Conservation (phyloP, 1,140 invertebrate species). For the Bilobella aurantiaca region DNA sequence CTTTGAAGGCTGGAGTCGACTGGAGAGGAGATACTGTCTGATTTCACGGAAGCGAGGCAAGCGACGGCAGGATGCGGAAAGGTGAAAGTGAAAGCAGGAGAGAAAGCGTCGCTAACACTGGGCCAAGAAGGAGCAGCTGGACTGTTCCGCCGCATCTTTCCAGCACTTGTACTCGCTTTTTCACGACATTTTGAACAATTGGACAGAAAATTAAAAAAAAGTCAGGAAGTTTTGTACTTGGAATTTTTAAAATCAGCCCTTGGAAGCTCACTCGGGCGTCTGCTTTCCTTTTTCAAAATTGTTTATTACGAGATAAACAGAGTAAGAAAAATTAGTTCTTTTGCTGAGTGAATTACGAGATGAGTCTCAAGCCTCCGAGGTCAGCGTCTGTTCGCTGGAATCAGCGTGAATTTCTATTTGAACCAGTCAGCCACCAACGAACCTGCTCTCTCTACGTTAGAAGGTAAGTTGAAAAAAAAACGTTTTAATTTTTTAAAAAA, state of each 20-base stretch:
- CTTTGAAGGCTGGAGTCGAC: not conserved
- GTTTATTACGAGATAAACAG: not conserved
- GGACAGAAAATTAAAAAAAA: not conserved
- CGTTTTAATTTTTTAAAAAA: no score
- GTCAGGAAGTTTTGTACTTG: no score
- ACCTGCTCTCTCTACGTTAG: conserved; percentile 29
- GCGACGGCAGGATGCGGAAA: not conserved
- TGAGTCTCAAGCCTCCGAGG: conserved; percentile 23
- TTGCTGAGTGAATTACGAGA: conserved; percentile 6
- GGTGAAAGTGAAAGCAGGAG: not conserved
- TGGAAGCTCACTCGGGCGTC: not conserved
- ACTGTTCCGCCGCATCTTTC: not conserved
- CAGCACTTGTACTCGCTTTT: not conserved
- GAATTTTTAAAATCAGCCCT: no score
- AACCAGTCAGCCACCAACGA: conserved; percentile 29
- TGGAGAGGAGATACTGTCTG: not conserved
- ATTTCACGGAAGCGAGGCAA: not conserved
- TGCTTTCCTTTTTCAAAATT: not conserved
- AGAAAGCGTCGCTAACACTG: not conserved
- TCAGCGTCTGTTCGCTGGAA: conserved; percentile 21
- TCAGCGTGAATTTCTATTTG: conserved; percentile 27
- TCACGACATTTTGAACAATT: not conserved
- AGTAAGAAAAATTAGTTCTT: not conserved
- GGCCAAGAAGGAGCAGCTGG: not conserved
- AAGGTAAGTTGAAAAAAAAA: conserved; percentile 18